Evolutionary conservation across 2,888 invertebrate species (phyloP), one percentile per base, ranked within the genome.

Genomic region (Drosophila parthenogenetica): DNA sequence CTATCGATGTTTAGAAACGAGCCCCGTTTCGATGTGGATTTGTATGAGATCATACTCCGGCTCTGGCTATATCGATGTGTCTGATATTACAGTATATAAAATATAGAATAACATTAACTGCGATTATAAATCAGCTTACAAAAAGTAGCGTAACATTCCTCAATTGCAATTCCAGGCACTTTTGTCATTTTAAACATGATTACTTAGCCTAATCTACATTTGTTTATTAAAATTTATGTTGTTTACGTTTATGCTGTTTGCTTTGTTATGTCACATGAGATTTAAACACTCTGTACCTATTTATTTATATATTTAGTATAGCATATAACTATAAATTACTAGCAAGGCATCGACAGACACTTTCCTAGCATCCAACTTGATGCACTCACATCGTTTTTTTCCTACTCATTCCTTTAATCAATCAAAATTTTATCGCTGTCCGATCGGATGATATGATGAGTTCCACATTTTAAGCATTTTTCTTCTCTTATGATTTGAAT

Each of bases 41-140:
- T 63, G 71, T 73, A 72, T 85, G 82, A 82, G 83, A 83, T 84
- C 85, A 74, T 69, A 74, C 79, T 75, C 29, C 45, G 64, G 53
- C 69, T 67, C 53, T 25, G 66, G 45, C 58, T 43, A 46, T n/a
- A 51, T 37, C 45, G 43, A 43, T 60, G 43, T 58, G 32, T 22
- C 35, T 11, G 43, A 43, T 51, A 35, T 42, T 43, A n/a, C 5
- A 14, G 22, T 16, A 32, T 29, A 29, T 29, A 29, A 29, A 29
- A 29, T 8, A 29, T 29, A 16, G 40, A 60, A 68, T 60, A 67
- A 59, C 40, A 57, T 64, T 49, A 65, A 19, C 55, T 45, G 17
- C 57, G 40, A 53, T 55, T 46, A 32, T 67, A 39, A 57, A 13
- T 22, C 55, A 57, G 46, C 64, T 78, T 75, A 77, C 62, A 53